Conservation (phyloP, 2,888 invertebrate species). For the Steinernema hermaphroditum region DNA sequence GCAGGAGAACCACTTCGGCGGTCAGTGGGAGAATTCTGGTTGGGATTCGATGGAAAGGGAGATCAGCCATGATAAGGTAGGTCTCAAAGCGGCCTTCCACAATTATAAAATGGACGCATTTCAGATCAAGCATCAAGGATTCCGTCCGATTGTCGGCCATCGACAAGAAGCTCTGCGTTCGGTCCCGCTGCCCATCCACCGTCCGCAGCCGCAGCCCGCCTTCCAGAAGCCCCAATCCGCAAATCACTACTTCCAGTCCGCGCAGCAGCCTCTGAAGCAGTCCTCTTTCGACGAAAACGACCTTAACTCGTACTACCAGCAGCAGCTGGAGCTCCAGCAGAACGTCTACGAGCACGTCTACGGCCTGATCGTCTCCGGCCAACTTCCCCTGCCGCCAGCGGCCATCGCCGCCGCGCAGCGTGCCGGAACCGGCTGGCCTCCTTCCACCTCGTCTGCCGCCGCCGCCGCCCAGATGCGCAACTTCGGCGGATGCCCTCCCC, state of each 20-base stretch:
- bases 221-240: background rate
- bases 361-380: slow-evolving; percentile 43
- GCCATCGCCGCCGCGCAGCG: slow-evolving; percentile 19
- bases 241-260: background rate
- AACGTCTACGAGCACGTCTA: slow-evolving; percentile 51
- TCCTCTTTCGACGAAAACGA: slow-evolving; percentile 43
- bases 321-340: slow-evolving; percentile 49
- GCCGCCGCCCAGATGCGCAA: background rate
- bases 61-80: background rate
- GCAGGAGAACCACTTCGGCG: background rate
- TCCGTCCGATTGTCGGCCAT: slow-evolving; percentile 14
- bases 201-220: background rate
- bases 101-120: background rate
- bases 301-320: slow-evolving; percentile 44
- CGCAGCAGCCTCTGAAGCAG: background rate
- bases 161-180: slow-evolving; percentile 9
- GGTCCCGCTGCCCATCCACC: background rate
- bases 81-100: background rate
- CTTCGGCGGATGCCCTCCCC: background rate
- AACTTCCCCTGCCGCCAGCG: slow-evolving; percentile 31
- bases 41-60: background rate
- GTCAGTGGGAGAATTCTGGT: background rate
- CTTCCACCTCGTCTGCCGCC: slow-evolving; percentile 21
- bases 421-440: slow-evolving; percentile 28
- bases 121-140: background rate